Conservation (phyloP, 2,888 invertebrate species). For the Drosophila anomalata region DNA sequence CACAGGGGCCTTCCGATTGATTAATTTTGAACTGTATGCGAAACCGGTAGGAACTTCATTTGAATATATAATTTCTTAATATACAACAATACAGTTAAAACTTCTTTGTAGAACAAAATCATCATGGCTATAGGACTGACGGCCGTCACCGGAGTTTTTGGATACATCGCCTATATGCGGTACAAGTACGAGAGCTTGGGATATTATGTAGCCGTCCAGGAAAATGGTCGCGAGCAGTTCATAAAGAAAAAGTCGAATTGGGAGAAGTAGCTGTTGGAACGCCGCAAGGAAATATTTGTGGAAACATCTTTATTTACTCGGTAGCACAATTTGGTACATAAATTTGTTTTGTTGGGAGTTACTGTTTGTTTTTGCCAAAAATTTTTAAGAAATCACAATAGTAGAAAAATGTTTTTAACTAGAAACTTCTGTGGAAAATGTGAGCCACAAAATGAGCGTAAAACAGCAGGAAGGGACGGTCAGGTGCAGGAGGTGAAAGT, state of each 20-base stretch:
- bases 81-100: no score
- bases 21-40: slow-evolving; percentile 95
- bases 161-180: slow-evolving; percentile 94
- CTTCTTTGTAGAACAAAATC: slow-evolving; percentile 89
- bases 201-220: slow-evolving; percentile 91
- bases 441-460: slow-evolving; percentile 45
- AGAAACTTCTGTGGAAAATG: slow-evolving; percentile 63
- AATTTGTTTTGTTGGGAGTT: slow-evolving; percentile 57
- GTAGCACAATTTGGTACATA: slow-evolving; percentile 78
- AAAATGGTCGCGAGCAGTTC: slow-evolving; percentile 88
- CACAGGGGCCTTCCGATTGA: slow-evolving; percentile 90
- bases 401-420: slow-evolving; percentile 74
- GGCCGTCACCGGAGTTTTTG: slow-evolving; percentile 89
- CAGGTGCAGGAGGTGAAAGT: slow-evolving; percentile 15
- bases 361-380: slow-evolving; percentile 60
- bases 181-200: slow-evolving; percentile 91
- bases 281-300: slow-evolving; percentile 2
- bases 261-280: slow-evolving; percentile 84
- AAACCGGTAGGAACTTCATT: slow-evolving; percentile 88
- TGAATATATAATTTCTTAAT: not conserved
- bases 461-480: slow-evolving; percentile 35
- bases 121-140: slow-evolving; percentile 93
- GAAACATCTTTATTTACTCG: slow-evolving; percentile 73
- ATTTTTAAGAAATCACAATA: slow-evolving; percentile 77
- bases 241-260: slow-evolving; percentile 89